These are phyloP conservation scores for Geophilus truncorum DNA, from an alignment of 2,888 invertebrate species.

Conservation along the genomic window DNA sequence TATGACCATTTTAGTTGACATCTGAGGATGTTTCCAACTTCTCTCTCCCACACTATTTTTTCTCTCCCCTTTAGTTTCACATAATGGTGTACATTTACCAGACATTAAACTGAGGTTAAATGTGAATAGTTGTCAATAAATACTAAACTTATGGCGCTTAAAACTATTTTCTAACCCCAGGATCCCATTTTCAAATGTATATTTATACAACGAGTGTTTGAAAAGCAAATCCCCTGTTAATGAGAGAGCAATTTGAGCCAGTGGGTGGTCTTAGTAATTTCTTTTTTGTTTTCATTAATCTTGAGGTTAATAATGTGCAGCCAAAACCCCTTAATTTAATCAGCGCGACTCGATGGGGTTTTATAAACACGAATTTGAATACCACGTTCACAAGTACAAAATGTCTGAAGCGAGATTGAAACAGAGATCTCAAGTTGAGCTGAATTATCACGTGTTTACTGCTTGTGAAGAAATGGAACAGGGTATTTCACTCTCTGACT, in stretches of 20 bases:
- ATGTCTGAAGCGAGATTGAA: not conserved
- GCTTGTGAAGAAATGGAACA: constrained; percentile 13
- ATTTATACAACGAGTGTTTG: constrained; percentile 12
- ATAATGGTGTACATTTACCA: constrained; percentile 3
- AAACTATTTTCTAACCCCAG: not conserved
- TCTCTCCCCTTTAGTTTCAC: not conserved
- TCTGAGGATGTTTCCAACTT: constrained; percentile 8
- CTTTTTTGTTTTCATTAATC: not conserved
- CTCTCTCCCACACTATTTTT: constrained; percentile 2
- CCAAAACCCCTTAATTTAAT: not conserved
- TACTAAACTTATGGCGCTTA: not conserved
- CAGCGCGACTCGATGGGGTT: not conserved
- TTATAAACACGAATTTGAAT: not conserved
- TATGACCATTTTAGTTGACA: constrained; percentile 14
- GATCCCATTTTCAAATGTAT: constrained; percentile 8
- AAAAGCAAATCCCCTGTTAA: constrained; percentile 21
- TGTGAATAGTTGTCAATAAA: constrained; percentile 17
- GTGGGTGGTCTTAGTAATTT: not conserved
- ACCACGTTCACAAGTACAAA: not conserved
- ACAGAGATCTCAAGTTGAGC: not conserved
- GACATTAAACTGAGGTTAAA: constrained; percentile 21
- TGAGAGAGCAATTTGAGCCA: not conserved
- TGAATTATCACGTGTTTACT: constrained; percentile 19
- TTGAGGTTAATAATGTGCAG: not conserved
- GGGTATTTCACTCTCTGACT: constrained; percentile 22